Evolutionary conservation across 2,797 vertebrate genomes (phyloP).

Genomic region (Carapus acus): DNA sequence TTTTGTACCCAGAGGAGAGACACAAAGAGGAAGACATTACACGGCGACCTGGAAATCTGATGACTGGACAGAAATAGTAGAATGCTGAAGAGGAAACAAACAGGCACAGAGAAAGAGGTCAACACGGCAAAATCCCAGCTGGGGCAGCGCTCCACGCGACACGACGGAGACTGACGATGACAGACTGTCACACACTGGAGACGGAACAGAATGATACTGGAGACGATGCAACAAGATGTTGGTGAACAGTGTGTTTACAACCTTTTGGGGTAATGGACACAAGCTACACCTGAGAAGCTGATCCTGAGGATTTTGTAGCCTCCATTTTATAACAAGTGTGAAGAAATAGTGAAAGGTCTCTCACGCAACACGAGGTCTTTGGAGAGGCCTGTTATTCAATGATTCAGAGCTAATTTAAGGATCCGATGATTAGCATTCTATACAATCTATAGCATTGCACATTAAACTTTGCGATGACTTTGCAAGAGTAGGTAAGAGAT

Average conservation of each 20-base stretch:
- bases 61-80: slow-evolving; percentile 16
- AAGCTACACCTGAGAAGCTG: too few species aligned
- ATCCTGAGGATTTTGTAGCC: too few species aligned
- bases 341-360: too few species aligned
- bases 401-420: too few species aligned
- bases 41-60: slow-evolving; percentile 55
- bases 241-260: slow-evolving; percentile 11
- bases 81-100: slow-evolving; percentile 32
- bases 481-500: too few species aligned
- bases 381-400: too few species aligned
- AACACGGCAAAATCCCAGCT: slow-evolving; percentile 29
- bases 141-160: slow-evolving; percentile 12
- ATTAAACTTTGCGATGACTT: too few species aligned
- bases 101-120: slow-evolving; percentile 26
- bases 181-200: slow-evolving; percentile 9
- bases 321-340: slow-evolving; percentile 2
- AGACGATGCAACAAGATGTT: slow-evolving; percentile 24
- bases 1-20: slow-evolving; percentile 67
- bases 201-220: not conserved
- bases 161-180: not conserved
- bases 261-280: too few species aligned
- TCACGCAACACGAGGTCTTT: too few species aligned
- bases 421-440: too few species aligned
- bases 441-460: too few species aligned
- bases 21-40: slow-evolving; percentile 65